Evolutionary conservation across 2,888 invertebrate species (phyloP).

Genomic region (Anthoptus insignis): DNA sequence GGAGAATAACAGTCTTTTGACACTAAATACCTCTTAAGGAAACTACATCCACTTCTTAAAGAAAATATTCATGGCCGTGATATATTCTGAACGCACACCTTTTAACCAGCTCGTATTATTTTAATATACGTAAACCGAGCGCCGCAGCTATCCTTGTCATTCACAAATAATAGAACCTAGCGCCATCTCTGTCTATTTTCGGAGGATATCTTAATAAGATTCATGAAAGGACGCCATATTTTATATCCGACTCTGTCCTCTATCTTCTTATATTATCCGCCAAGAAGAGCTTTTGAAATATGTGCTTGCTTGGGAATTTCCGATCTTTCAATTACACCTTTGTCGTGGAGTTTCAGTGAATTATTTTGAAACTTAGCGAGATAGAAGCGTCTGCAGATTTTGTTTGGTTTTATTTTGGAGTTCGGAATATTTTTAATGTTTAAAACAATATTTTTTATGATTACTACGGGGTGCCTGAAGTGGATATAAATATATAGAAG

Average conservation of each 20-base stretch:
- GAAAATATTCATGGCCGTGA: constrained; percentile 85
- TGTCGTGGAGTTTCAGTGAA: constrained; percentile 67
- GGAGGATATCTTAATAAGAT: constrained; percentile 94
- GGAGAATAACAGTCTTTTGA: constrained; percentile 59
- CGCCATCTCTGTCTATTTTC: constrained; percentile 81
- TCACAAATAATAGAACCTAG: constrained; percentile 49
- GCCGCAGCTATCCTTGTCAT: constrained; percentile 56
- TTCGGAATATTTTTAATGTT: constrained; percentile 10
- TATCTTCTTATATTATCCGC: constrained; percentile 87
- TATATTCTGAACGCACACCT: constrained; percentile 82
- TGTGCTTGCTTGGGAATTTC: constrained; percentile 84
- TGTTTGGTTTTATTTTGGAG: constrained; percentile 23
- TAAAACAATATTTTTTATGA: background rate
- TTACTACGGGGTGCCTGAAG: too few species aligned
- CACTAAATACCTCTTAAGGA: constrained; percentile 71
- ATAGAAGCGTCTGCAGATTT: constrained; percentile 48
- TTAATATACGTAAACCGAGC: constrained; percentile 84
- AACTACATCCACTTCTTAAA: constrained; percentile 78
- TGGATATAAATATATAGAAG: too few species aligned
- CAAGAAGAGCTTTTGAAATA: constrained; percentile 82
- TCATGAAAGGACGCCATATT: constrained; percentile 95
- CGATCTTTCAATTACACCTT: constrained; percentile 86
- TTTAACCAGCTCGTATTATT: constrained; percentile 84
- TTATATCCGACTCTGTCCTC: constrained; percentile 90
- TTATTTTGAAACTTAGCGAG: constrained; percentile 62